phyloP scores from a whole-genome alignment of 2,797 vertebrate genomes.

The Phrynocephalus forsythii region DNA sequence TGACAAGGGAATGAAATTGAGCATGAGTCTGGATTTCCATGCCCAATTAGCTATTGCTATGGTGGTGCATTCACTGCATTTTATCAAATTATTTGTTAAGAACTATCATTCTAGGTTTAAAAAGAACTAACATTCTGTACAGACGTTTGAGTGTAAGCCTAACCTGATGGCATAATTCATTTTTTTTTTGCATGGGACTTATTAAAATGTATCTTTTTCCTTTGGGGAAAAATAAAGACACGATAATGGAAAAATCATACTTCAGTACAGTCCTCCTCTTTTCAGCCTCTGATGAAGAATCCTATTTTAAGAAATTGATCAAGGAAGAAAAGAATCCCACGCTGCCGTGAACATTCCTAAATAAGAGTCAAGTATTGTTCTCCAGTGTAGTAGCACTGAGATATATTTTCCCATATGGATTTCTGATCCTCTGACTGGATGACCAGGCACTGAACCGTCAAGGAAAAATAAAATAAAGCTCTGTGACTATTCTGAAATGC shows the following conservation, averaged over 20 bases:
- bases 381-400: constrained; percentile 81
- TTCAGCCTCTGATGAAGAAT: constrained; percentile 98
- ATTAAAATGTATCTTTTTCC: constrained; percentile 76
- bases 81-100: constrained; percentile 57
- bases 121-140: constrained; percentile 50
- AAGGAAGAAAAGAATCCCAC: constrained; percentile 84
- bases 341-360: constrained; percentile 82
- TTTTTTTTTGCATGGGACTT: constrained; percentile 79
- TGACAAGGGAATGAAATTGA: constrained; percentile 55
- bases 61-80: constrained; percentile 55
- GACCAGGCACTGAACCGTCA: constrained; percentile 79
- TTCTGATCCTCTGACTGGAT: constrained; percentile 81
- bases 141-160: constrained; percentile 70
- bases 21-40: constrained; percentile 41
- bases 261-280: constrained; percentile 98
- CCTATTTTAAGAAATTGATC: constrained; percentile 98
- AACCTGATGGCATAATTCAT: constrained; percentile 66
- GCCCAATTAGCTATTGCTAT: constrained; percentile 46
- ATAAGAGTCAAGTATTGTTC: constrained; percentile 83
- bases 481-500: constrained; percentile 78
- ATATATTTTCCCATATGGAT: constrained; percentile 80
- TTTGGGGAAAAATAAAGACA: constrained; percentile 68
- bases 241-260: constrained; percentile 91
- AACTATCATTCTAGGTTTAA: constrained; percentile 67
- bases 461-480: constrained; percentile 70